phyloP scores from a whole-genome alignment of 2,113 vertebrate genomes.

The Australoheros scitulus region DNA sequence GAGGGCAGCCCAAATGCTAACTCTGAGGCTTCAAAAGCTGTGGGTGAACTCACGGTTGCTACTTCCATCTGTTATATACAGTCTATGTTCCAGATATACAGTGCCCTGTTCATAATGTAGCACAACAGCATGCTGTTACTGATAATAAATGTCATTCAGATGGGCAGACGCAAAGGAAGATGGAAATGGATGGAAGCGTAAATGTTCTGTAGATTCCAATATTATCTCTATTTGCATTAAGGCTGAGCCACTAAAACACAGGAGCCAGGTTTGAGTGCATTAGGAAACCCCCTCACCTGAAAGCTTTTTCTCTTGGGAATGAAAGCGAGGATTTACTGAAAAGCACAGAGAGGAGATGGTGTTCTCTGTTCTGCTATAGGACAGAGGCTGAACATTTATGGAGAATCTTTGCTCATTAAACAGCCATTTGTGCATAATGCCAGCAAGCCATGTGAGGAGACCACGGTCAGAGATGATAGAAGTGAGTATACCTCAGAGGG shows the following conservation, averaged over 20 bases:
- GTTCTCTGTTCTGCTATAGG: neutral
- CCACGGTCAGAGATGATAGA: neutral
- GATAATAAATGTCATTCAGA: neutral
- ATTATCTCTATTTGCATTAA: neutral
- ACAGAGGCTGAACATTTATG: neutral
- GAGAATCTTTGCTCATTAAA: neutral
- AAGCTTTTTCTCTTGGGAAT: constrained; percentile 5
- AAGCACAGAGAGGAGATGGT: neutral
- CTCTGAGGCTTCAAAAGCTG: no score
- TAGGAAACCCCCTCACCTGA: neutral
- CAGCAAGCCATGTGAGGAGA: neutral
- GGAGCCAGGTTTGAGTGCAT: neutral
- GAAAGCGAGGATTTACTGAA: neutral
- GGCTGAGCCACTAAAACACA: neutral
- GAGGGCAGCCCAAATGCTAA: no score
- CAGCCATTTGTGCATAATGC: neutral
- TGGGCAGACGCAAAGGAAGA: neutral
- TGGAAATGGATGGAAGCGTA: neutral
- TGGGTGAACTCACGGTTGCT: no score
- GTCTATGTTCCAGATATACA: neutral
- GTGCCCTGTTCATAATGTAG: neutral
- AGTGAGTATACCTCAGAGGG: neutral
- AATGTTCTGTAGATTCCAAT: neutral
- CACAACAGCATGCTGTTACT: neutral
- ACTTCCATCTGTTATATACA: neutral